Evolutionary conservation across 1,140 invertebrate species (phyloP), one percentile per base, ranked within the genome.

Genomic region (Caenorhabditis inopinata): DNA sequence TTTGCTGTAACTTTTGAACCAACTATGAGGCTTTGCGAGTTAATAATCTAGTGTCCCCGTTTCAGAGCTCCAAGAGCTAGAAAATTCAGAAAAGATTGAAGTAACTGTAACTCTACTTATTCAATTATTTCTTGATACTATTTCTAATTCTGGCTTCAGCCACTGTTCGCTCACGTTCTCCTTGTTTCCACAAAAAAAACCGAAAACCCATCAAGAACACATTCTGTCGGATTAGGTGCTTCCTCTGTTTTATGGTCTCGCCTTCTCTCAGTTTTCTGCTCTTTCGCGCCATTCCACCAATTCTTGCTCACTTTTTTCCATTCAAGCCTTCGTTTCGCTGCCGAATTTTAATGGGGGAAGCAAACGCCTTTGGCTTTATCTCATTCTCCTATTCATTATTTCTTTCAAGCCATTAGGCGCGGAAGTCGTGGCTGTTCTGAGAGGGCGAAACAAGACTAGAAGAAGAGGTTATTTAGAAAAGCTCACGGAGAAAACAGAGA

Each of bases 381-480:
- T 38, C 58, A 21, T 12, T 29, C 4, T 29, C 9, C 4, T 38
- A 6, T 7, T 62, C 53, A 4, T 23, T 6, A 6, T 62, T 12
- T 68, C 32, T 68, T n/a, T 32, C 12, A 5, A 25, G 14, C 35
- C 29, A 58, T 2, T 21, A 1, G 1, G 2, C 0, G 1, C 51
- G 16, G 58, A 68, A 68, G 58, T 38, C 58, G 58, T 68, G 29
- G 51, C 51, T 68, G 6, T 38, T 68, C n/a, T 68, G 58, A 29
- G 23, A 68, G 32, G 58, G 27, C 32, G 27, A 68, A 68, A 68
- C 58, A 29, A 68, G n/a, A n/a, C n/a, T n/a, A n/a, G n/a, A n/a
- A n/a, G 58, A 68, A 68, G 58, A 68, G 58, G 58, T 68, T 68
- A 68, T 68, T 68, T 68, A 68, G 58, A 68, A 68, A 21, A 58